phyloP scores from a whole-genome alignment of 1,140 invertebrate genomes.

The Drosophila orosa region DNA sequence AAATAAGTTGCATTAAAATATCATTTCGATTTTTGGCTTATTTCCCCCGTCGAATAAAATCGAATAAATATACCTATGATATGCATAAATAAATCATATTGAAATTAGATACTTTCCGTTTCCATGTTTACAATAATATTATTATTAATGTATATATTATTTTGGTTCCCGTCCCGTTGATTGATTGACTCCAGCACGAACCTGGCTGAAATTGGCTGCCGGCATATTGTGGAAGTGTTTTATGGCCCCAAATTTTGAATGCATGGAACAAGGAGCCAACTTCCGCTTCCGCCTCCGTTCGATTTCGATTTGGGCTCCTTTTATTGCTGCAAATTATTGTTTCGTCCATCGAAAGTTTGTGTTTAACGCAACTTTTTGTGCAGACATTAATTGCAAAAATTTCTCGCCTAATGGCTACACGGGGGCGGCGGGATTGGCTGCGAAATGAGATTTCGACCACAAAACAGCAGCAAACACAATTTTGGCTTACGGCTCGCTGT shows the following conservation, averaged over 20 bases:
- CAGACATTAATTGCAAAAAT: constrained; percentile 55
- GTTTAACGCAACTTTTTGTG: constrained; percentile 40
- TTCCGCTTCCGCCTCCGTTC: constrained; percentile 4
- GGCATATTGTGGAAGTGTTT: constrained; percentile 4
- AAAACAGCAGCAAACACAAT: constrained; percentile 76
- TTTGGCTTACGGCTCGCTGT: constrained; percentile 64
- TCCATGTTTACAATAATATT: constrained; percentile 2
- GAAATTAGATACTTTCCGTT: not conserved
- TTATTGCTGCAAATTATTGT: constrained; percentile 43
- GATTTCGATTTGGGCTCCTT: constrained; percentile 1
- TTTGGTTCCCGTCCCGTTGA: not conserved
- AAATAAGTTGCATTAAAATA: not conserved
- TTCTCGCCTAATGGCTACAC: constrained; percentile 33
- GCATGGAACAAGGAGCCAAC: not conserved
- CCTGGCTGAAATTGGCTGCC: constrained; percentile 7
- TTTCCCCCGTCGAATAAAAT: not conserved
- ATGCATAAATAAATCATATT: not conserved
- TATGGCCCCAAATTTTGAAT: constrained; percentile 14
- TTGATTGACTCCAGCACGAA: constrained; percentile 11
- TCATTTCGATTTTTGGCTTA: not conserved
- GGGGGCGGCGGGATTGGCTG: constrained; percentile 8
- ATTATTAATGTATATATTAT: constrained; percentile 11
- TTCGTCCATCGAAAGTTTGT: constrained; percentile 40
- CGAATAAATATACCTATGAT: not conserved
- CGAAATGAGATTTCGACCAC: constrained; percentile 77